These are phyloP conservation scores for Paralvinella palmiformis DNA, from an alignment of 1,140 invertebrate species.

Conservation along the genomic window DNA sequence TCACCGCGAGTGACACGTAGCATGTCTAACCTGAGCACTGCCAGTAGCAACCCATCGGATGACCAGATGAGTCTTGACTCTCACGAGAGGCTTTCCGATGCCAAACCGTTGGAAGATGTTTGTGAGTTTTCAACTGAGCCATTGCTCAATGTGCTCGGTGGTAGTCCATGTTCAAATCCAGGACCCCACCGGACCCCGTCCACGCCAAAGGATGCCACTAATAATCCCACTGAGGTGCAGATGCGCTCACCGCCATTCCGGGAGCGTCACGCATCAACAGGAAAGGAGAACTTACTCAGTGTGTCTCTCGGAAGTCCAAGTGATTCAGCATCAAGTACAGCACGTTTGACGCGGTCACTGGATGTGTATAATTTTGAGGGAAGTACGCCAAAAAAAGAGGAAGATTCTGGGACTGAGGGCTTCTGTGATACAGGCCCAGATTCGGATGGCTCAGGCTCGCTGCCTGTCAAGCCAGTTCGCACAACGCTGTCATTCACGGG, in stretches of 20 bases:
- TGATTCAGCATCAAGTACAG: background rate
- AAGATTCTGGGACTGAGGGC: background rate
- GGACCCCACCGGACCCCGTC: background rate
- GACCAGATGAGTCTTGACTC: background rate
- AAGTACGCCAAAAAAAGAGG: conserved; percentile 14
- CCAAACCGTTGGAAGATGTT: background rate
- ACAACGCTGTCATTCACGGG: conserved; percentile 5
- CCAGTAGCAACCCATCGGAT: background rate
- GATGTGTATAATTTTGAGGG: conserved; percentile 17
- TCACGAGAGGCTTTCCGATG: background rate
- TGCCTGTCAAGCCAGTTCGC: background rate
- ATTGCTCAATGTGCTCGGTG: background rate
- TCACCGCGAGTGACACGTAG: conserved; percentile 9
- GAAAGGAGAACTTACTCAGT: conserved; percentile 11
- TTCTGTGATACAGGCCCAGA: background rate
- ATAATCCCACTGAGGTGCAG: background rate
- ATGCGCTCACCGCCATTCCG: background rate
- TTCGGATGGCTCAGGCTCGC: background rate
- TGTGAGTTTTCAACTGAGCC: background rate
- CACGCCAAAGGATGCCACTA: conserved; percentile 2
- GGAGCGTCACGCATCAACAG: conserved; percentile 1
- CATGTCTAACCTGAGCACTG: background rate
- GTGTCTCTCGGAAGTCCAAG: background rate
- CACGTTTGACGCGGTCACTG: background rate
- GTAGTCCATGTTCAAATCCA: background rate